Evolutionary conservation across 2,797 vertebrate genomes (phyloP), one percentile per base, ranked within the genome.

Genomic region (Champsocephalus esox): DNA sequence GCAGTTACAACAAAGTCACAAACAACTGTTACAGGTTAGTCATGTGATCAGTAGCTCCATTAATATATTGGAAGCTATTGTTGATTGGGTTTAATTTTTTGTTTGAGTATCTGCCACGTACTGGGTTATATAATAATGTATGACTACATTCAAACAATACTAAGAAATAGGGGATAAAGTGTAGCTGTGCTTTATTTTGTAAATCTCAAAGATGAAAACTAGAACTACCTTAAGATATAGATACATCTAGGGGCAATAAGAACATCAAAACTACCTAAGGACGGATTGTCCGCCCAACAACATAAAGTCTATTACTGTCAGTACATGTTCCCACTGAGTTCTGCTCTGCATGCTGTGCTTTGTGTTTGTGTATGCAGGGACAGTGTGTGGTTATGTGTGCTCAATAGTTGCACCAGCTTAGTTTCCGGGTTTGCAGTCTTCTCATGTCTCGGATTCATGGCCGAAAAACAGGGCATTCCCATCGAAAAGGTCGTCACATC

Each of bases 401-500:
- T 93, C 10, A 94, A 94, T 83, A 92, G 90, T n/a, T 28, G 62
- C 13, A 94, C 93, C 77, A 94, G 92, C 69, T 43, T 94, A 3
- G 77, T 92, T n/a, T 86, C 92, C 0, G 90, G 92, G 2, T 94
- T 94, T 41, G 89, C 89, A 0, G 91, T 94, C 9, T 94, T 94
- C 75, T 91, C 93, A 11, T 73, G 85, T 63, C 66, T 94, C 68
- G 91, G 92, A 3, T 94, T 91, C 83, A 93, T 93, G 91, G 86
- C 92, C 5, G 70, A 89, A 28, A 64, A 83, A 59, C 89, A 92
- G 63, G 87, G 83, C 5, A 66, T 85, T 32, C 64, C 89, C 57
- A 88, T 94, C 48, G 54, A 85, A n/a, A 74, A 66, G 38, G 91
- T 93, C 55, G 88, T 85, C 1, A 85, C 92, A 11, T 93, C 91